phyloP scores from a whole-genome alignment of 2,888 invertebrate genomes.

The Druceiella hillmani region DNA sequence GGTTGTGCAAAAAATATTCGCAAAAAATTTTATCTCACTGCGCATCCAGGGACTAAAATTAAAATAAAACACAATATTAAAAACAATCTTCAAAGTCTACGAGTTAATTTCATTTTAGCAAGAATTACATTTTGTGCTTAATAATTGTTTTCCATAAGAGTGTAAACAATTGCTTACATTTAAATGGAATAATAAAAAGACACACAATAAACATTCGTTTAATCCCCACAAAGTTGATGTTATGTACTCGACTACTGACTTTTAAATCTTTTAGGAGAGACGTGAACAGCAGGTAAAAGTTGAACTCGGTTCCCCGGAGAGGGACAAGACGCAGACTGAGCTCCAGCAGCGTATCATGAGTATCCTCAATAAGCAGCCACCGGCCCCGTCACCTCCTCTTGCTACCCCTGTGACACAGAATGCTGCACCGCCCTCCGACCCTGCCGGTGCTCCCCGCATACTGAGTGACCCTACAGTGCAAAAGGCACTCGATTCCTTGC shows the following conservation, averaged over 20 bases:
- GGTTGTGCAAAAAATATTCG: too few relatives aligned
- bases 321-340: slow-evolving; percentile 58
- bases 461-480: slow-evolving; percentile 73
- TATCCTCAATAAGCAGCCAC: slow-evolving; percentile 57
- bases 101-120: too few relatives aligned
- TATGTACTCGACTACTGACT: too few relatives aligned
- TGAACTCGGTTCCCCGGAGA: slow-evolving; percentile 56
- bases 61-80: too few relatives aligned
- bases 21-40: too few relatives aligned
- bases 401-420: slow-evolving; percentile 30
- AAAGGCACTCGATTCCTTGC: slow-evolving; percentile 69
- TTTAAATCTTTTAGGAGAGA: slow-evolving; percentile 63
- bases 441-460: slow-evolving; percentile 39
- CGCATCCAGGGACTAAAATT: too few relatives aligned
- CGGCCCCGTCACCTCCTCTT: slow-evolving; percentile 25
- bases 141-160: too few relatives aligned
- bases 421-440: slow-evolving; percentile 25
- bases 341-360: slow-evolving; percentile 74
- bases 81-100: too few relatives aligned
- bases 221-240: slow-evolving; percentile 13
- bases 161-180: too few relatives aligned
- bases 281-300: slow-evolving; percentile 68
- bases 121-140: too few relatives aligned
- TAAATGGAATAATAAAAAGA: too few relatives aligned
- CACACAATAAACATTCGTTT: background rate